Base-by-base conservation (phyloP, 2,113 vertebrate species). In the Panthera tigris region DNA sequence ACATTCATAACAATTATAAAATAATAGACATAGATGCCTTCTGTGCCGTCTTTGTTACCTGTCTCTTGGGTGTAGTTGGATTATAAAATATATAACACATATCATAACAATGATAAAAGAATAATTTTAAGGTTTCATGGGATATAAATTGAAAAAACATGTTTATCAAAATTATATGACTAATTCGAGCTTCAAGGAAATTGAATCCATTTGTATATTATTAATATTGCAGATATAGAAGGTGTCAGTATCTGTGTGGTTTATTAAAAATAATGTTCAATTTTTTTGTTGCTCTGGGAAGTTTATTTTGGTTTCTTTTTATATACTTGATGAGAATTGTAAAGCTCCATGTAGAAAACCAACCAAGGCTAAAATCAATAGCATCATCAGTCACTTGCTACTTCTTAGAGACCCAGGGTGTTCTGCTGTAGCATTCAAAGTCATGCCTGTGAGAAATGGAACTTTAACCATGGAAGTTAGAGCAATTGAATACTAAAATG, bases 361-460 rank as follows among this genome's bases (percentile, higher is more conserved):
- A 93, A 71, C 33, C 36, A 91, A 95, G 63, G 4, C 41, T 95
- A 88, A 98, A 97, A 69, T 41, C 45, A 97, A 91, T 87, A 96
- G 0, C 31, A 90, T 76, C 68, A 91, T 45, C 5, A 82, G 18
- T 69, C 48, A 65, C 81, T 96, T 31, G 27, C 65, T 96, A 55
- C 74, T 98, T 95, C 65, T 94, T 57, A 89, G 81, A 48, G 79
- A 48, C 11, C 29, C 63, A 31, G 25, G 66, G 13, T 88, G 74
- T 45, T 92, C 27, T 48, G 15, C 33, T 12, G 5, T 45, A 80
- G 10, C 25, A 66, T 80, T 95, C 55, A 86, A 74, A 95, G 91
- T 68, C 1, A 13, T 27, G 0, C 12, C 84, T 90, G 29, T 71
- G 80, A 96, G 81, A 81, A 95, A 85, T 18, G 68, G 8, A 36